Percentiles rank a stretch among this genome's conserved stretches.
Conservation (phyloP, 2,113 vertebrate species). For the Syngnathus floridae region DNA sequence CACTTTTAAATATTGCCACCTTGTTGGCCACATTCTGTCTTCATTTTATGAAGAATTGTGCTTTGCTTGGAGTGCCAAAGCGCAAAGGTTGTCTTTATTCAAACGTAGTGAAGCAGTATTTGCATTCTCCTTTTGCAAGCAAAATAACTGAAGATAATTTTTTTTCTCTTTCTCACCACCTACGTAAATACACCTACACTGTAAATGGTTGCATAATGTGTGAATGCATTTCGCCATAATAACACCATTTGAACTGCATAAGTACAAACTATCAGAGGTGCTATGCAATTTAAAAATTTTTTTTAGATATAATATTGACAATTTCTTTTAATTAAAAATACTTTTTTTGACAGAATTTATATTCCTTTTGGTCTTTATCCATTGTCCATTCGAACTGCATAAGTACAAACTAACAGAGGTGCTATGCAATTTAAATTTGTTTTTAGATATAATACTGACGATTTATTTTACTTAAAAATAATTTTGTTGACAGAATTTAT, state of each 20-base stretch:
- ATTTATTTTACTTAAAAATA: too few species aligned
- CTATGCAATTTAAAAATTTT: neutral
- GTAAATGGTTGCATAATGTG: slow-evolving; percentile 42
- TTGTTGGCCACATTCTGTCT: neutral
- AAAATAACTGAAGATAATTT: slow-evolving; percentile 4
- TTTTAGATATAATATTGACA: neutral
- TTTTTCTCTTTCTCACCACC: slow-evolving; percentile 38
- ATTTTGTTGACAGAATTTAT: too few species aligned
- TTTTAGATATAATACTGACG: too few species aligned
- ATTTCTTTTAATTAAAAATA: neutral
- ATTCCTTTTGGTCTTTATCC: neutral
- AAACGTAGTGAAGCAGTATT: slow-evolving; percentile 5
- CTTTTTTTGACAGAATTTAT: neutral
- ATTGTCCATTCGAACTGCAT: neutral
- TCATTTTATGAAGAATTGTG: slow-evolving; percentile 21
- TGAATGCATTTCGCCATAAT: slow-evolving; percentile 19
- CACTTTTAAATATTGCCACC: neutral
- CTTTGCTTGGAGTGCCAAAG: slow-evolving; percentile 29
- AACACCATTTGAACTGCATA: slow-evolving; percentile 4
- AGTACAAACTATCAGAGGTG: neutral
- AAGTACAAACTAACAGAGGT: neutral
- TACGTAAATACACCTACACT: slow-evolving; percentile 29
- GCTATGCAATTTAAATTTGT: neutral
- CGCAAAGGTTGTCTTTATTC: slow-evolving; percentile 24
- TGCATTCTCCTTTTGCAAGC: slow-evolving; percentile 2